Percentiles rank a stretch among this genome's conserved stretches.
These are phyloP conservation scores for Poeciliopsis presidionis DNA, from an alignment of 2,797 vertebrate species.

Conservation along the genomic window DNA sequence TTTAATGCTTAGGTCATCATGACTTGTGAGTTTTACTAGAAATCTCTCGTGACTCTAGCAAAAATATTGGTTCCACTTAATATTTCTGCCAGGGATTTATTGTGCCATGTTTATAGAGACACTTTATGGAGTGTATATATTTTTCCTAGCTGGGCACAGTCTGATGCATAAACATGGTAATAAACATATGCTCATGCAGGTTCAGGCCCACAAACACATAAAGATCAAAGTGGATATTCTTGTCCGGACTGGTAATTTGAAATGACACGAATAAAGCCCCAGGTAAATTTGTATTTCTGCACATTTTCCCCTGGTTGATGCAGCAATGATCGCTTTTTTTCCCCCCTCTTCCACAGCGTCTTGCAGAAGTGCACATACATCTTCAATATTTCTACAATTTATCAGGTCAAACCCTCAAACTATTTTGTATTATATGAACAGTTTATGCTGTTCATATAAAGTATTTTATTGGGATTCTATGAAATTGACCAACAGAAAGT, in stretches of 20 bases:
- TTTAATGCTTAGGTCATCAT: conserved; percentile 73
- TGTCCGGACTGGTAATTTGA: conserved; percentile 55
- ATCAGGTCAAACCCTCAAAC: neutral
- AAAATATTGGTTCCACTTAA: conserved; percentile 77
- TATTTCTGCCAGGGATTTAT: conserved; percentile 77
- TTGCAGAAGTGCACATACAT: neutral
- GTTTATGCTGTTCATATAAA: neutral
- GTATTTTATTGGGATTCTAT: neutral
- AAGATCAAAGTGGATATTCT: conserved; percentile 39
- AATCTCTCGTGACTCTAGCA: conserved; percentile 67
- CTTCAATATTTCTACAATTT: neutral
- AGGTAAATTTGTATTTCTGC: conserved; percentile 49
- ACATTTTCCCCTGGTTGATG: neutral
- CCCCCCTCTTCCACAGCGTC: neutral
- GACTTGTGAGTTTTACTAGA: conserved; percentile 70
- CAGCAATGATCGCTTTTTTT: neutral
- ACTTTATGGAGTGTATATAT: conserved; percentile 75
- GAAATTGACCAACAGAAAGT: neutral
- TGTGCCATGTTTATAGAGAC: conserved; percentile 72
- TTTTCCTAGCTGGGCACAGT: conserved; percentile 43
- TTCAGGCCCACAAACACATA: conserved; percentile 28
- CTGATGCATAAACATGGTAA: conserved; percentile 34
- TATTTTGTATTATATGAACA: neutral
- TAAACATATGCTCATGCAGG: conserved; percentile 2
- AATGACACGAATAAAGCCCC: conserved; percentile 38